Percentiles rank a stretch among this genome's conserved stretches.
Evolutionary conservation across 53 echinoderm and acorn worm species (phyloP).

Genomic region (Stichopus horrens): DNA sequence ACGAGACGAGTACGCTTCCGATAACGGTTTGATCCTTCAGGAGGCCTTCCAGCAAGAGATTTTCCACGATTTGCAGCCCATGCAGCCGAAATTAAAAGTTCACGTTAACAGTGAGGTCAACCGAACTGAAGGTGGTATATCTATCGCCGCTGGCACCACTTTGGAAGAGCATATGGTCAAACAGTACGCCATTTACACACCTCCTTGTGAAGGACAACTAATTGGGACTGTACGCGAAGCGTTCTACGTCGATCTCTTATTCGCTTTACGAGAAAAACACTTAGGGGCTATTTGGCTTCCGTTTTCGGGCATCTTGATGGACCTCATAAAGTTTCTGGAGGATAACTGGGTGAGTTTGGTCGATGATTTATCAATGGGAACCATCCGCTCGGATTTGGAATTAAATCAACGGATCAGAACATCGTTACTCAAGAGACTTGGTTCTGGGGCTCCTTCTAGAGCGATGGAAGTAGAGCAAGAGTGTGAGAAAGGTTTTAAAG

Average conservation of each 20-base stretch:
- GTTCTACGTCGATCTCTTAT: conserved; percentile 69
- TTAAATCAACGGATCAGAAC: conserved; percentile 30
- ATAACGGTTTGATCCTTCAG: neutral
- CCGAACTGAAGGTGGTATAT: neutral
- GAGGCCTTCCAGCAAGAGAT: conserved; percentile 15
- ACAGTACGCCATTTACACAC: neutral
- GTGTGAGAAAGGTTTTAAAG: conserved; percentile 73
- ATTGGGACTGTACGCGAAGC: conserved; percentile 46
- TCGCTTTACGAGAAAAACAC: conserved; percentile 73
- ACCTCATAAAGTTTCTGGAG: conserved; percentile 60
- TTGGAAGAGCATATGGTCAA: neutral
- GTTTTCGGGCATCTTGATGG: conserved; percentile 53
- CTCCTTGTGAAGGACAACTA: conserved; percentile 14
- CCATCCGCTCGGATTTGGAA: conserved; percentile 39
- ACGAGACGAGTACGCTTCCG: neutral
- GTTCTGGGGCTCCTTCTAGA: conserved; percentile 49
- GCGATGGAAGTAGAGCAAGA: conserved; percentile 57
- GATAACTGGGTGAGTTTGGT: conserved; percentile 64
- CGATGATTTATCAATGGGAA: conserved; percentile 55
- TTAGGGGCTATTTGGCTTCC: conserved; percentile 32
- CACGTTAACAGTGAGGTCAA: neutral
- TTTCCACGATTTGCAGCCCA: conserved; percentile 16
- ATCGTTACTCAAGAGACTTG: conserved; percentile 18
- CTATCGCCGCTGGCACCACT: neutral
- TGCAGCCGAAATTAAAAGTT: neutral